Conservation (phyloP, 2,888 invertebrate genomes). For the Apotomis turbidana region DNA sequence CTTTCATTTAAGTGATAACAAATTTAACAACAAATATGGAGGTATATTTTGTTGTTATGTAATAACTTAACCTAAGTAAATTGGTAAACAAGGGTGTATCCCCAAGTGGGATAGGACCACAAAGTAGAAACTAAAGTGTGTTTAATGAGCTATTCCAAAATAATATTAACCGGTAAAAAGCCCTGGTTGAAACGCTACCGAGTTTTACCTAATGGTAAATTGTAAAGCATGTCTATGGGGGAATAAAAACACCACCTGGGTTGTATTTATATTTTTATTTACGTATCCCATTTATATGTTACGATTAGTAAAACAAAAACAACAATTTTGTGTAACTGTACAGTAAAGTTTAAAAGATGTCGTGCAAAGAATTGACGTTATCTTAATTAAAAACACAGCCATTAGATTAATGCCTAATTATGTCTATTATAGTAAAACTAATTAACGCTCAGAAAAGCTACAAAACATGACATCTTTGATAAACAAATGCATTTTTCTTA, state of each 20-base stretch:
- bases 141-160: too few species aligned
- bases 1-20: too few species aligned
- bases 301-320: constrained; percentile 69
- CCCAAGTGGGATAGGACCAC: too few species aligned
- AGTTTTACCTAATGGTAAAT: too few species aligned
- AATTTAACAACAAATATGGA: too few species aligned
- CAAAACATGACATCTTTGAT: constrained; percentile 49
- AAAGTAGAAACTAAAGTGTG: too few species aligned
- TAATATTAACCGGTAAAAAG: too few species aligned
- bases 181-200: too few species aligned
- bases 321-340: constrained; percentile 71
- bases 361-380: constrained; percentile 83
- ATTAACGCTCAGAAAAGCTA: constrained; percentile 56
- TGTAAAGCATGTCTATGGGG: too few species aligned
- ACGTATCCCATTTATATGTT: constrained; percentile 76
- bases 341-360: constrained; percentile 74
- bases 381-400: constrained; percentile 83
- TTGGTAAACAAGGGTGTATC: too few species aligned
- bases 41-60: too few species aligned
- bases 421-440: constrained; percentile 55
- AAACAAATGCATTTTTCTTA: constrained; percentile 48
- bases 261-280: constrained; percentile 73
- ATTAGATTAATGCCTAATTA: constrained; percentile 74
- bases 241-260: constrained; percentile 1
- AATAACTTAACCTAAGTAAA: too few species aligned